These are phyloP conservation scores for Antheraea mylitta DNA, from an alignment of 1,140 invertebrate species.

Conservation along the genomic window DNA sequence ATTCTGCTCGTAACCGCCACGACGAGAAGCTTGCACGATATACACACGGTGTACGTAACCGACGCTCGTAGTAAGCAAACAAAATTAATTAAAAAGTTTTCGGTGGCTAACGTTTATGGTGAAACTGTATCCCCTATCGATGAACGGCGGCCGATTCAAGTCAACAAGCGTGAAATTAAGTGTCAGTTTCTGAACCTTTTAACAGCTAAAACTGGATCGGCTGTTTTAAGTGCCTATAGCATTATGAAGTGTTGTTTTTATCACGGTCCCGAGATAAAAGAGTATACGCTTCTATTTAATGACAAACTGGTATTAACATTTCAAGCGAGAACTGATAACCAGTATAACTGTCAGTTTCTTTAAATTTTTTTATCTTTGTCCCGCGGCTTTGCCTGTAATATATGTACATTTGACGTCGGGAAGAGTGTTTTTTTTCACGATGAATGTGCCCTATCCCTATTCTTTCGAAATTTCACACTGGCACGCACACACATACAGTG, in stretches of 20 bases:
- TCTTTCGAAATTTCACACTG: too few relatives aligned
- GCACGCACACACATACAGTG: too few relatives aligned
- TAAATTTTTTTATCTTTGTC: background rate
- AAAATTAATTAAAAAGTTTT: conserved; percentile 43
- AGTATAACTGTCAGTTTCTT: background rate
- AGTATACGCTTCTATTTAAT: background rate
- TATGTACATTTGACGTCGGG: too few relatives aligned
- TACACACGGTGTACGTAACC: conserved; percentile 5
- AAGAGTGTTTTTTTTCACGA: too few relatives aligned
- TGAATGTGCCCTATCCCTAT: too few relatives aligned
- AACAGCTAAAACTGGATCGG: background rate
- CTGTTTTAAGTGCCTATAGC: background rate
- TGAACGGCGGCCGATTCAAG: background rate
- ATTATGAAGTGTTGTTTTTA: background rate
- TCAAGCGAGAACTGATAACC: background rate
- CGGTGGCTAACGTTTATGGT: conserved; percentile 1
- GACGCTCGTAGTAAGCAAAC: conserved; percentile 23
- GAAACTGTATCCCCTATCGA: background rate
- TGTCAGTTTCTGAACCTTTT: conserved; percentile 10
- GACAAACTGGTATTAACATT: background rate
- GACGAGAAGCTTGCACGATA: background rate
- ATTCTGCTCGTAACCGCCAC: conserved; percentile 45
- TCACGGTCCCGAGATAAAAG: background rate
- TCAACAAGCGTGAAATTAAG: conserved; percentile 11
- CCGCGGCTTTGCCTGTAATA: too few relatives aligned